Evolutionary conservation across 2,888 invertebrate genomes (phyloP).

Genomic region (Anoplius nigerrimus): DNA sequence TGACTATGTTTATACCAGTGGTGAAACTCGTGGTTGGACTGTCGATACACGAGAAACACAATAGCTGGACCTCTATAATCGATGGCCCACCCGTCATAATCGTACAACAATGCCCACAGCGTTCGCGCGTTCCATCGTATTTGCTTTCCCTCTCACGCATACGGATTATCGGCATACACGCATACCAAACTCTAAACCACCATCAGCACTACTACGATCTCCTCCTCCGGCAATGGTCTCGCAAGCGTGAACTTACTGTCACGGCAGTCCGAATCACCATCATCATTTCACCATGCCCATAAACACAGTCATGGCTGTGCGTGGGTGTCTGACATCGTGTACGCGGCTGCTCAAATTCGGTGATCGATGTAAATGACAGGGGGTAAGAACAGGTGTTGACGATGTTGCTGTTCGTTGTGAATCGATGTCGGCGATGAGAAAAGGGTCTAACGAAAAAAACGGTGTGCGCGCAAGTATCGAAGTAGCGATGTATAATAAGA

Average conservation of each 20-base stretch:
- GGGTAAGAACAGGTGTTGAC: too few relatives aligned
- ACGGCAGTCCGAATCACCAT: constrained; percentile 13
- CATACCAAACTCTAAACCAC: constrained; percentile 32
- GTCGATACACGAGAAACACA: constrained; percentile 4
- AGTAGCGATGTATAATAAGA: not conserved
- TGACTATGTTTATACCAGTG: constrained; percentile 53
- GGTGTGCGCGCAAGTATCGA: not conserved
- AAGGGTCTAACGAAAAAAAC: not conserved
- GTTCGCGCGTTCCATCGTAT: not conserved
- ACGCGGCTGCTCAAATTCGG: too few relatives aligned
- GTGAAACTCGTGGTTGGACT: constrained; percentile 38
- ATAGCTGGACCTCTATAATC: not conserved
- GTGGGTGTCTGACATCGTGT: constrained; percentile 4
- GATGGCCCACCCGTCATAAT: not conserved
- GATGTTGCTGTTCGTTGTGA: too few relatives aligned
- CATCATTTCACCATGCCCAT: constrained; percentile 51
- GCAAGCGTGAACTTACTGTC: constrained; percentile 13
- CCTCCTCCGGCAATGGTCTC: not conserved
- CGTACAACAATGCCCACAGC: not conserved
- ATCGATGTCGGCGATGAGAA: too few relatives aligned
- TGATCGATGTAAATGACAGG: too few relatives aligned
- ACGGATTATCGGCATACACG: not conserved
- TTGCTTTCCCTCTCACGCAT: not conserved
- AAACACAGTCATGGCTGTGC: constrained; percentile 50
- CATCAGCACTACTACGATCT: constrained; percentile 38